These are phyloP conservation scores for Procapra przewalskii DNA, from an alignment of 2,113 vertebrate genomes.

Conservation along the genomic window DNA sequence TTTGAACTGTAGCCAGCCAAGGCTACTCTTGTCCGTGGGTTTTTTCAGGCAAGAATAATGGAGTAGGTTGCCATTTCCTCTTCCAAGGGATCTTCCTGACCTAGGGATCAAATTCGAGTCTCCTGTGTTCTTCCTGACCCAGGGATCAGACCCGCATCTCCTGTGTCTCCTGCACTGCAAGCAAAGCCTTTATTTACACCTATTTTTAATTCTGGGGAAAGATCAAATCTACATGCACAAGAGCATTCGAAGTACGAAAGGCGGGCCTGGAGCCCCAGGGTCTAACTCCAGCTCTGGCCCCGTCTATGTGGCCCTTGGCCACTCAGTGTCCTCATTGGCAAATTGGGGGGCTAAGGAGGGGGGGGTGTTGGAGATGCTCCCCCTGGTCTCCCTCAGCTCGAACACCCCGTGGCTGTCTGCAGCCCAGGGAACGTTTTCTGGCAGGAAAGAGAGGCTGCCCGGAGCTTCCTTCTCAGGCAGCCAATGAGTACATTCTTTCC, in stretches of 20 bases:
- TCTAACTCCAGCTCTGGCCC: neutral
- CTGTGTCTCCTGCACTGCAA: neutral
- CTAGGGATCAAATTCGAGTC: neutral
- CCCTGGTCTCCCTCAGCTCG: neutral
- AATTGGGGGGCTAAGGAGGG: neutral
- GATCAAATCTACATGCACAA: neutral
- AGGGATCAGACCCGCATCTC: neutral
- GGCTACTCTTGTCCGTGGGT: neutral
- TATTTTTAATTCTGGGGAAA: neutral
- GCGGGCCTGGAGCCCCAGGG: neutral
- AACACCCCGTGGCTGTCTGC: neutral
- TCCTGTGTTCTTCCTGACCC: neutral
- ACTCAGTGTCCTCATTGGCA: slow-evolving; percentile 19
- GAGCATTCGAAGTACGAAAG: neutral
- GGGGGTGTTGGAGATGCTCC: neutral
- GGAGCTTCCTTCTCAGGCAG: slow-evolving; percentile 46
- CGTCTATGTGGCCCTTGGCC: neutral
- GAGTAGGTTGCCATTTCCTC: neutral
- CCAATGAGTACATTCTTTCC: slow-evolving; percentile 65
- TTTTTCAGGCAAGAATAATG: neutral
- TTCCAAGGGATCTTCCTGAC: neutral
- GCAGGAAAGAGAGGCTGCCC: slow-evolving; percentile 59
- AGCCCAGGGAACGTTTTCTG: slow-evolving; percentile 39
- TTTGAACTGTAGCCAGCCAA: neutral
- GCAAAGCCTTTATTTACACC: neutral